phyloP scores from a whole-genome alignment of 2,888 invertebrate species.

The Drosophila silvestris region DNA sequence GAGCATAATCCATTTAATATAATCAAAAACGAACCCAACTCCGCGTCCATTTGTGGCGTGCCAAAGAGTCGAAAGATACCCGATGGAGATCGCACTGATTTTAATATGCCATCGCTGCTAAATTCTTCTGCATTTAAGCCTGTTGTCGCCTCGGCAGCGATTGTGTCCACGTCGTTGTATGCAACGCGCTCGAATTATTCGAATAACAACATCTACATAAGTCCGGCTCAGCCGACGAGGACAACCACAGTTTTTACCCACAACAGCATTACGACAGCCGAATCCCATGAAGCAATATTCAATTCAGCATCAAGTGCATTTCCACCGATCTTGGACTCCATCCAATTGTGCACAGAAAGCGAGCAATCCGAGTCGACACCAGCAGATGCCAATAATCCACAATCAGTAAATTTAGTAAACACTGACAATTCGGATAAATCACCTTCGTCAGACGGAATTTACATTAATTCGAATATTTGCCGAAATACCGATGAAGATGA shows the following conservation, averaged over 20 bases:
- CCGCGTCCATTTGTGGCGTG: constrained; percentile 23
- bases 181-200: constrained; percentile 60
- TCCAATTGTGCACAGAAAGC: constrained; percentile 27
- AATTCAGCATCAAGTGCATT: constrained; percentile 32
- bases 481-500: constrained; percentile 11
- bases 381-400: constrained; percentile 6
- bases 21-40: constrained; percentile 50
- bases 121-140: constrained; percentile 79
- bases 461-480: not conserved
- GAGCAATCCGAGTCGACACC: constrained; percentile 13
- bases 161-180: constrained; percentile 67
- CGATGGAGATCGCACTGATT: constrained; percentile 43
- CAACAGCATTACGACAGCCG: constrained; percentile 46
- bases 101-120: constrained; percentile 68
- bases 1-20: constrained; percentile 34
- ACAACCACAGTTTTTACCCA: constrained; percentile 67
- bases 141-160: constrained; percentile 67
- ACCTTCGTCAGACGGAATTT: constrained; percentile 12
- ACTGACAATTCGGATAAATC: constrained; percentile 5
- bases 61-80: constrained; percentile 44
- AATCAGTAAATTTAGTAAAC: not conserved
- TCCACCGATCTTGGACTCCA: constrained; percentile 37
- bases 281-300: constrained; percentile 33
- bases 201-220: constrained; percentile 43
- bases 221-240: constrained; percentile 39